Evolutionary conservation across 2,888 invertebrate species (phyloP).

Genomic region (Desoria tigrina): DNA sequence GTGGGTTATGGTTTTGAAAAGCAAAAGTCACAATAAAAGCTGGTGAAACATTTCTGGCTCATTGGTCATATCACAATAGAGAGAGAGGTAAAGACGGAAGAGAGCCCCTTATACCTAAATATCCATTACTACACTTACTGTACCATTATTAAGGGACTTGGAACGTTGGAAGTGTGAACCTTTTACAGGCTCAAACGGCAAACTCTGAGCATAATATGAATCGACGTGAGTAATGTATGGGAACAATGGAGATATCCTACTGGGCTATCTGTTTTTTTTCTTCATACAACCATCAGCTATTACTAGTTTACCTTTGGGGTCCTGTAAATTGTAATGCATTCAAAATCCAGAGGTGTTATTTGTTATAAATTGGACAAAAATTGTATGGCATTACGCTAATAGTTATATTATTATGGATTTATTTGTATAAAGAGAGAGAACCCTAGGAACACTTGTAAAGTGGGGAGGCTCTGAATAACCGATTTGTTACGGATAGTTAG

Average conservation of each 20-base stretch:
- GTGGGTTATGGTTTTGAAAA: too few relatives aligned
- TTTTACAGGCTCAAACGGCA: constrained; percentile 10
- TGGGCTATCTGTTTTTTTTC: constrained; percentile 15
- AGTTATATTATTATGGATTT: background rate
- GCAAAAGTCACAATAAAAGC: constrained; percentile 2
- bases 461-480: constrained; percentile 21
- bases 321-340: background rate
- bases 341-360: constrained; percentile 4
- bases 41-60: background rate
- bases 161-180: constrained; percentile 20
- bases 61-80: constrained; percentile 9
- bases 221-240: too few relatives aligned
- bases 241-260: constrained; percentile 1
- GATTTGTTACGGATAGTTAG: constrained; percentile 45
- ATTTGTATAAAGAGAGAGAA: background rate
- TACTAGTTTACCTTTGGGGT: too few relatives aligned
- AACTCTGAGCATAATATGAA: background rate
- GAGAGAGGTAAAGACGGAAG: constrained; percentile 2
- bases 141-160: background rate
- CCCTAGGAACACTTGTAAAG: constrained; percentile 10
- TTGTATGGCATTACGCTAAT: constrained; percentile 20
- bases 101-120: background rate
- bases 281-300: background rate
- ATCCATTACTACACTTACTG: constrained; percentile 3
- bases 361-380: constrained; percentile 18